These are phyloP conservation scores for Ceratitis capitata DNA, from an alignment of 1,140 invertebrate species.

Conservation along the genomic window DNA sequence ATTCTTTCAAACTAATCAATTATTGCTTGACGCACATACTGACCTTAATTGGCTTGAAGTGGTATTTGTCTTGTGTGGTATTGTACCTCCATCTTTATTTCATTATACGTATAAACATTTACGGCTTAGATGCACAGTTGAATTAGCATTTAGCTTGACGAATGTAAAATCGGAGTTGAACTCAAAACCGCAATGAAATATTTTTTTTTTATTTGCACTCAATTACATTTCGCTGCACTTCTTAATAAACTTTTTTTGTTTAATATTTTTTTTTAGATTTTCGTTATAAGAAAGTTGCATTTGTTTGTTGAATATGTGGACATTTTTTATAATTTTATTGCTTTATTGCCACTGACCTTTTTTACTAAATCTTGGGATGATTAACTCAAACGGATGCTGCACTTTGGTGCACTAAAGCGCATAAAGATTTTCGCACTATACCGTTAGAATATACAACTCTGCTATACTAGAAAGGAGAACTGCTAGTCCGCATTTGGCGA, in stretches of 20 bases:
- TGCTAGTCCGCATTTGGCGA: neutral
- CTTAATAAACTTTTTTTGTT: neutral
- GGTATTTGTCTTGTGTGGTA: neutral
- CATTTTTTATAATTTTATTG: too few species aligned
- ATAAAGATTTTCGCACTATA: neutral
- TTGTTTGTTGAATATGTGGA: neutral
- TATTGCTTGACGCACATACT: neutral
- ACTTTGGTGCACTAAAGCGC: neutral
- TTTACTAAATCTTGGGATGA: neutral
- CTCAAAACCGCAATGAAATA: neutral
- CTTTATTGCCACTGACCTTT: neutral
- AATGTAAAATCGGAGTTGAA: neutral
- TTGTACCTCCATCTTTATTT: neutral
- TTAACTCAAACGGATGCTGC: neutral
- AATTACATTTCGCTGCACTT: neutral
- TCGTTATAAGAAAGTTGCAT: neutral
- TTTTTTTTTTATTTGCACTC: neutral
- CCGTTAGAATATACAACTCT: neutral
- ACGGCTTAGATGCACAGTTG: neutral
- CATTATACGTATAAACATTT: too few species aligned
- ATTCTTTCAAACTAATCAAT: neutral
- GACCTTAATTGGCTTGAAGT: constrained; percentile 14
- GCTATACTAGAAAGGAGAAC: neutral
- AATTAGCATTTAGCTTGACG: neutral
- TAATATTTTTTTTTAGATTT: neutral